Base-by-base conservation (phyloP, 2,113 vertebrate species). In the Heteronetta atricapilla region DNA sequence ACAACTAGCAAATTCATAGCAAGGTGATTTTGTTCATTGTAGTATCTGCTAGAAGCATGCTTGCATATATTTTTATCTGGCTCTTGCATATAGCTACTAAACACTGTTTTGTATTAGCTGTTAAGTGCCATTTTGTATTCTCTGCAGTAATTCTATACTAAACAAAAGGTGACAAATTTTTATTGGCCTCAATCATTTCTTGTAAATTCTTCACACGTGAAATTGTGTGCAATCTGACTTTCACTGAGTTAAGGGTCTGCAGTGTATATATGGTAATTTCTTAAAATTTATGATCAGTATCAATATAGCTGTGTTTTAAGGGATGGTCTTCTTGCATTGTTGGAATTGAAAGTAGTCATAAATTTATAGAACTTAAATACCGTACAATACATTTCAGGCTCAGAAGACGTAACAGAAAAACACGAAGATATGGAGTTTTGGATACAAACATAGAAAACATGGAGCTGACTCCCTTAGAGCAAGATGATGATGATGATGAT, bases 391-490 rank as follows among this genome's bases (percentile, higher is more conserved):
- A 42, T 97, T 96, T 85, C 96, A 98, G 98, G 50, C 95, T 98
- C 89, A 97, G 98, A 95, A 97, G 97, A 91, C 97, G 91, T 95
- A 98, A 97, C 86, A 98, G 97, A 82, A 98, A 98, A 93, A 98
- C 98, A 1, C 95, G 98, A 70, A 97, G 96, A 64, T 98, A 98
- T 0, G 98, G 98, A 36, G 98, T 98, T 96, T 95, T 98, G 96
- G 98, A 98, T 72, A 98, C 97, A 31, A 98, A 98, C 91, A 95
- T 98, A 97, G 98, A 98, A 95, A 98, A 98, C 82, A 98, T 98
- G 98, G 98, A 98, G 59, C 84, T 98, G 94, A 98, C 97, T 6
- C 98, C 98, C 1, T 96, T 98, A 91, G 98, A 98, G 67, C 98
- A 98, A 95, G 98, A 98, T 48, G 97, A 98, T 82, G 98, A 98